Evolutionary conservation across 2,797 vertebrate species (phyloP), one percentile per base, ranked within the genome.

Genomic region (Melanotaenia boesemani): DNA sequence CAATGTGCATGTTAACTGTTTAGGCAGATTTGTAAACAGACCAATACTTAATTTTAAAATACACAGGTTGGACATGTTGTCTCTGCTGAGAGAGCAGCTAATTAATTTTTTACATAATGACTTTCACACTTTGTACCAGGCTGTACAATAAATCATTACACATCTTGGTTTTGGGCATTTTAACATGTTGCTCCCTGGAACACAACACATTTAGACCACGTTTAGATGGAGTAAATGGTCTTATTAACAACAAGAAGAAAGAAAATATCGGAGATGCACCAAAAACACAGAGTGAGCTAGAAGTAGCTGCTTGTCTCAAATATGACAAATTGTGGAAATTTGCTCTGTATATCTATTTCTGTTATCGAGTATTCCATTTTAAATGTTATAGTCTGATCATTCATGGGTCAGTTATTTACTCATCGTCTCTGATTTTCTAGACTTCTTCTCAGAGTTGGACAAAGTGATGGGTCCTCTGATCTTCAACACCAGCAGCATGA

Each of bases 401-500:
- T 58, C 56, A 26, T 26, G 26, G 24, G 58, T 39, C 20, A 13
- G 3, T 52, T 22, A 30, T 52, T 58, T 20, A 63, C 22, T 36
- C 8, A 0, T n/a, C 39, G 8, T 69, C n/a, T 60, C n/a, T 55
- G 3, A 60, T 55, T 48, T 39, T 83, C 0, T 88, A 99, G 98
- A 99, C 72, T 99, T 99, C 94, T 99, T 99, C 93, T 87, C 94
- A 63, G 98, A 99, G 90, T 92, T 99, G 95, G 98, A 99, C 94
- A 99, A 98, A 91, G 95, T 95, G 84, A 99, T 99, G 98, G 94
- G 96, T 70, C 96, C 97, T 76, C 95, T 99, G 92, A 92, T 99
- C 92, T 99, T 99, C 86, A 99, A 98, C 82, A 97, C 96, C 66
- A 99, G 98, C 96, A 97, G 96, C 90, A 99, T 99, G 98, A 98